Evolutionary conservation across 2,888 invertebrate genomes (phyloP).

Genomic region (Ennomos quercinarius): DNA sequence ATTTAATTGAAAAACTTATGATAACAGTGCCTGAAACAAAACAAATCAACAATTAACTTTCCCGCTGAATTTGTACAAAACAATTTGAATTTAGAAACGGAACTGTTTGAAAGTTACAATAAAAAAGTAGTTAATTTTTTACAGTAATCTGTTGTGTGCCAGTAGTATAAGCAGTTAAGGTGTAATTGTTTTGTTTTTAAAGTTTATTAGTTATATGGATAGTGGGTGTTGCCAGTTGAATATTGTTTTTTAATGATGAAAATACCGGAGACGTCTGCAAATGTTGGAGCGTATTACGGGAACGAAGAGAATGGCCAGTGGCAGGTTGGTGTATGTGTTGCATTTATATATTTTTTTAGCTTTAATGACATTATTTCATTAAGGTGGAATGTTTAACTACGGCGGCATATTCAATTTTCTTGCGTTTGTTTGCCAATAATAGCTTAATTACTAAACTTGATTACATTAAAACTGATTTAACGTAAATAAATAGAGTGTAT

Average conservation of each 20-base stretch:
- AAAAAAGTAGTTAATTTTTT: constrained; percentile 7
- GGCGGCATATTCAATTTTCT: too few relatives aligned
- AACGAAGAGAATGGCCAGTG: constrained; percentile 79
- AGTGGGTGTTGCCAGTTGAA: constrained; percentile 34
- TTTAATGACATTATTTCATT: not conserved
- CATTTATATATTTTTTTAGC: not conserved
- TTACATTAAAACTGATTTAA: too few relatives aligned
- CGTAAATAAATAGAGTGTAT: too few relatives aligned
- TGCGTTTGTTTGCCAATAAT: too few relatives aligned
- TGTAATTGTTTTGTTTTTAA: constrained; percentile 33
- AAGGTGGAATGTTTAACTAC: too few relatives aligned
- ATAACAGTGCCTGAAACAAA: constrained; percentile 54
- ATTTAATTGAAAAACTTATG: constrained; percentile 51
- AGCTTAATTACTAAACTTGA: too few relatives aligned
- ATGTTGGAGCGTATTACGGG: constrained; percentile 77
- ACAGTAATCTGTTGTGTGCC: constrained; percentile 26
- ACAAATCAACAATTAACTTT: constrained; percentile 15
- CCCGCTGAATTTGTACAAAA: constrained; percentile 27
- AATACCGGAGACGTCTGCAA: constrained; percentile 77
- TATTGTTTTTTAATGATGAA: constrained; percentile 64
- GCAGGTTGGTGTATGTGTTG: constrained; percentile 63
- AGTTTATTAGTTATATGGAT: constrained; percentile 44
- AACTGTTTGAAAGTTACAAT: not conserved
- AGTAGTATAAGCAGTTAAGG: constrained; percentile 19
- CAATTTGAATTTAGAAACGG: constrained; percentile 35